Evolutionary conservation across 2,113 vertebrate species (phyloP).

Genomic region (Spheniscus mendiculus): DNA sequence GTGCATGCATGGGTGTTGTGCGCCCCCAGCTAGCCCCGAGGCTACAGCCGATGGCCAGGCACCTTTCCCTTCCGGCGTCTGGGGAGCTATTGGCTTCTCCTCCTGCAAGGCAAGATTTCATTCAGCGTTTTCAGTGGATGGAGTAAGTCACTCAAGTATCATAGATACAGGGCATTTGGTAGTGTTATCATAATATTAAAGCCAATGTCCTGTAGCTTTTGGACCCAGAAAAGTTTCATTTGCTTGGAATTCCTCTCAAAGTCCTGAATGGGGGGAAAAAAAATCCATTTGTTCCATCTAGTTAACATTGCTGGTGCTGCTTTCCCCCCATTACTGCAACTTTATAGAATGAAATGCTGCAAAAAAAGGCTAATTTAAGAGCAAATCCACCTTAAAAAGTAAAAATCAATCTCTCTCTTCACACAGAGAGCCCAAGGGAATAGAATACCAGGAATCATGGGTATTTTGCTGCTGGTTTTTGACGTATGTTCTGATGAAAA

Average conservation of each 20-base stretch:
- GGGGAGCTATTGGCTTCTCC: not conserved
- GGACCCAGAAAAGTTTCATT: not conserved
- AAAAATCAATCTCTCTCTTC: constrained; percentile 58
- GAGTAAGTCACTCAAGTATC: not conserved
- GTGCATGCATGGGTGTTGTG: not conserved
- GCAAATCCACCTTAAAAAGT: constrained; percentile 56
- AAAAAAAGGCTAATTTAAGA: constrained; percentile 40
- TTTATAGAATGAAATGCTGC: constrained; percentile 3
- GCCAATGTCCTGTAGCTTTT: not conserved
- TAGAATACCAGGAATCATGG: not conserved
- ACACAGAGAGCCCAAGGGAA: not conserved
- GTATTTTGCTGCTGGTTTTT: constrained; percentile 54
- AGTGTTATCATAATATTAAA: not conserved
- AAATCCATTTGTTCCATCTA: not conserved
- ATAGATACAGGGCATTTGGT: not conserved
- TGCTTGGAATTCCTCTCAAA: not conserved
- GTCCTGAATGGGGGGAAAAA: not conserved
- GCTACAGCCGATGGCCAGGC: rapidly evolving
- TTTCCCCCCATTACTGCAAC: not conserved
- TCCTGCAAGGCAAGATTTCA: not conserved
- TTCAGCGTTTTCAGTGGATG: not conserved
- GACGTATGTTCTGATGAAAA: constrained; percentile 55
- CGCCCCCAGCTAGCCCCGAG: not conserved
- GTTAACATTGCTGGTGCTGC: not conserved
- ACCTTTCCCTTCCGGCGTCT: not conserved